A percentile compares a stretch with the other conserved stretches of the same genome.
These are phyloP conservation scores for Magallana ariakensis DNA, from an alignment of 1,140 invertebrate genomes.

Conservation along the genomic window DNA sequence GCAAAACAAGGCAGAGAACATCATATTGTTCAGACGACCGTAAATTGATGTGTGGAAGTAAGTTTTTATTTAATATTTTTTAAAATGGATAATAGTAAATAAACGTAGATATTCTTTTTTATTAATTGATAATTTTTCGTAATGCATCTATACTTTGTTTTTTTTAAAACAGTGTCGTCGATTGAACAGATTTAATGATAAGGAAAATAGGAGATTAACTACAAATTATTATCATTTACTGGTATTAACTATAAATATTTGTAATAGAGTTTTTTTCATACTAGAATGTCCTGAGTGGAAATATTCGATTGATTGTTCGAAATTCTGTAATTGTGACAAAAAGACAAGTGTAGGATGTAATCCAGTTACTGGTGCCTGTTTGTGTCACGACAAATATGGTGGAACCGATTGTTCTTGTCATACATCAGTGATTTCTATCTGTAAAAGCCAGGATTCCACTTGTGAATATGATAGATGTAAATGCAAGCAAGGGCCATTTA, in stretches of 20 bases:
- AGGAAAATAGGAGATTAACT: too few species aligned
- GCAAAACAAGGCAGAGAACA: not conserved
- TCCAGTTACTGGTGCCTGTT: not conserved
- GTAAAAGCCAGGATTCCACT: not conserved
- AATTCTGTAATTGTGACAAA: not conserved
- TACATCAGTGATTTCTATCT: not conserved
- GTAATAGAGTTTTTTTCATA: not conserved
- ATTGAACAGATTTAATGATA: too few species aligned
- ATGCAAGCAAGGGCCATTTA: not conserved
- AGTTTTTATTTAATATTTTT: not conserved
- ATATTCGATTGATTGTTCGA: not conserved
- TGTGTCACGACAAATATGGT: not conserved
- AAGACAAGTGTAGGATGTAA: not conserved
- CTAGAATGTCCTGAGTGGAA: not conserved
- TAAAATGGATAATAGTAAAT: too few species aligned
- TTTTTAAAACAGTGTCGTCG: too few species aligned
- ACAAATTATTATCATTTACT: too few species aligned
- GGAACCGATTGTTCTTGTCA: not conserved
- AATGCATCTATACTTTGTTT: too few species aligned
- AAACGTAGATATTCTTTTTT: too few species aligned
- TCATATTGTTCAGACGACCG: not conserved
- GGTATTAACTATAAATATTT: too few species aligned
- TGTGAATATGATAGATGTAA: not conserved
- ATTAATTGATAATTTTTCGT: too few species aligned
- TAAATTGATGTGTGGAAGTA: not conserved